A percentile compares a stretch with the other conserved stretches of the same genome.
phyloP scores from a whole-genome alignment of 1,140 invertebrate species.

The Megalonaias nervosa region DNA sequence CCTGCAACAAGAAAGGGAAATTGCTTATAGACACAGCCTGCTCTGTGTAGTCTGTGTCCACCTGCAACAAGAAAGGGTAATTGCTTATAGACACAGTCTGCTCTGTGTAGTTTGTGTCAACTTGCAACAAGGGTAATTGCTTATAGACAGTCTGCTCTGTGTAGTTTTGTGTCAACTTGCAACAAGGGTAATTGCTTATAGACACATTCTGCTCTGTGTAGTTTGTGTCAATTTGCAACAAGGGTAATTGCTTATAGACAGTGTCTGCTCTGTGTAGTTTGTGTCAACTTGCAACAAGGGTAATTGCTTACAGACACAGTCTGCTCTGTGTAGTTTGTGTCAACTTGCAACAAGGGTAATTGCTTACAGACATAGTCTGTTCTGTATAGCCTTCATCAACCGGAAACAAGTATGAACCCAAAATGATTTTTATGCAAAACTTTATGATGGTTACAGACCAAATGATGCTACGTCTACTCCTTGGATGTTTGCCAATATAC shows the following conservation, averaged over 20 bases:
- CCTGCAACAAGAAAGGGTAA: slow-evolving; percentile 75
- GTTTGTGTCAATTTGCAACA: too few relatives aligned
- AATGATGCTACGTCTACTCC: too few relatives aligned
- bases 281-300: slow-evolving; percentile 84
- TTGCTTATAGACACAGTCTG: slow-evolving; percentile 95
- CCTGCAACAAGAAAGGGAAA: slow-evolving; percentile 79
- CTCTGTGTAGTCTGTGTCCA: slow-evolving; percentile 93
- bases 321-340: too few relatives aligned
- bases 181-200: slow-evolving; percentile 79
- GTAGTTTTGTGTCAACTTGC: slow-evolving; percentile 89
- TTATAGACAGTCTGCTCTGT: slow-evolving; percentile 94
- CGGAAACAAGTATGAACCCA: slow-evolving; percentile 66
- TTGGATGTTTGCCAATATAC: too few relatives aligned
- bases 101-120: slow-evolving; percentile 88
- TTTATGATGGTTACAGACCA: too few relatives aligned
- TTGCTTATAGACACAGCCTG: slow-evolving; percentile 93
- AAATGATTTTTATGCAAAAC: background rate
- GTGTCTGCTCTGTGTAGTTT: slow-evolving; percentile 92
- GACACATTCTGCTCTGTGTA: too few relatives aligned
- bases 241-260: slow-evolving; percentile 27
- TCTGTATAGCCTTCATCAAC: slow-evolving; percentile 74
- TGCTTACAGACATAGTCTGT: too few relatives aligned
- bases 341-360: too few relatives aligned
- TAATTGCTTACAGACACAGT: slow-evolving; percentile 73
- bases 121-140: slow-evolving; percentile 84